These are phyloP conservation scores for Meriones psammophilus DNA, from an alignment of 2,797 vertebrate genomes.

Conservation along the genomic window DNA sequence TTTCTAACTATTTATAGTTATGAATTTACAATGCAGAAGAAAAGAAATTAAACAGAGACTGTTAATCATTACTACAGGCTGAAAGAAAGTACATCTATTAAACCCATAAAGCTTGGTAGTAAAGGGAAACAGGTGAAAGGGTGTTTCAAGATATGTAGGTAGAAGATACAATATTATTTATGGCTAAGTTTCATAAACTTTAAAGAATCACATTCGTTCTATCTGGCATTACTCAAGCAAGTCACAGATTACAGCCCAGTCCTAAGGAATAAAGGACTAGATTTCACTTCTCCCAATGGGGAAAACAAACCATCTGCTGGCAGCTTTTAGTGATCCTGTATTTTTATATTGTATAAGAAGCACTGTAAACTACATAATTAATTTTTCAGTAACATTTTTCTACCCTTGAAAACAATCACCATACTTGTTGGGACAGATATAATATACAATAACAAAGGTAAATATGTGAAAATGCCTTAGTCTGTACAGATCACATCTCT, in stretches of 20 bases:
- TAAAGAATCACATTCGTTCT: neutral
- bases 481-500: neutral
- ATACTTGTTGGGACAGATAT: neutral
- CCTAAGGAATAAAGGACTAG: neutral
- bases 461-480: constrained; percentile 7
- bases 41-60: neutral
- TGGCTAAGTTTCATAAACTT: neutral
- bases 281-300: neutral
- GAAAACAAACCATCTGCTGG: neutral
- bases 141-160: neutral
- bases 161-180: neutral
- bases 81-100: neutral
- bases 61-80: neutral
- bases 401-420: neutral
- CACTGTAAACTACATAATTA: neutral
- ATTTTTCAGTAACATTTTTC: neutral
- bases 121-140: neutral
- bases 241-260: constrained; percentile 18
- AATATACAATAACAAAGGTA: constrained; percentile 28
- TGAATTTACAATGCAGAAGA: neutral
- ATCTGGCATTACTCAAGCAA: constrained; percentile 5
- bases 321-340: neutral
- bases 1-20: constrained; percentile 40
- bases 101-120: neutral
- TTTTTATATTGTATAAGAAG: neutral